Evolutionary conservation across 2,113 vertebrate species (phyloP).

Genomic region (Spizaetus ornatus): DNA sequence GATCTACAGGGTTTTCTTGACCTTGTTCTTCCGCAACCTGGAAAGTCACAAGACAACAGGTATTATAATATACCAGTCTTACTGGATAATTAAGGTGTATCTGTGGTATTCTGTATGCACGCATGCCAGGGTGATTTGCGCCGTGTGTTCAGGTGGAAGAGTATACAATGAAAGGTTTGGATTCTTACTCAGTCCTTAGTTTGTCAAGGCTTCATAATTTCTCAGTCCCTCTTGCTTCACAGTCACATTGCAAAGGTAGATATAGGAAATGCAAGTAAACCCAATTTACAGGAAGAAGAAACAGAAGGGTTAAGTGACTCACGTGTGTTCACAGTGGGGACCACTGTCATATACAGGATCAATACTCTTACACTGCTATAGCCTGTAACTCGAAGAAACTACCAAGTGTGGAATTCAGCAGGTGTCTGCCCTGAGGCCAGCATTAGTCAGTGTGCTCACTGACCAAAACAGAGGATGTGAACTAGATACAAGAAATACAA

Average conservation of each 20-base stretch:
- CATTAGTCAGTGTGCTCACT: background rate
- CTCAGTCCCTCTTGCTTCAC: background rate
- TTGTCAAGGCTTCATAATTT: background rate
- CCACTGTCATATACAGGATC: accelerated
- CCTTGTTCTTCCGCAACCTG: constrained; percentile 81
- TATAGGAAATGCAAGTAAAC: background rate
- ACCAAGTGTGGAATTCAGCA: background rate
- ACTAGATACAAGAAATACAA: background rate
- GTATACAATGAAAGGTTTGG: background rate
- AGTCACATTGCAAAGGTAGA: too few relatives aligned
- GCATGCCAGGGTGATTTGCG: accelerated
- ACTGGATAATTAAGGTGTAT: accelerated
- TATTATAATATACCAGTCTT: background rate
- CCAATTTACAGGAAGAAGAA: background rate
- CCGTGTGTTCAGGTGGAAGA: accelerated
- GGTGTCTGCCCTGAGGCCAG: background rate
- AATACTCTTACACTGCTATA: too few relatives aligned
- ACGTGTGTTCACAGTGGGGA: accelerated
- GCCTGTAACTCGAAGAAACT: background rate
- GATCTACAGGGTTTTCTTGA: constrained; percentile 79
- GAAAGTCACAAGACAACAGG: background rate
- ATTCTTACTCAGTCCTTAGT: background rate
- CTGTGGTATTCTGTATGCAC: accelerated
- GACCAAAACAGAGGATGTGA: background rate
- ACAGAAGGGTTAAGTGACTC: background rate